Percentiles rank a stretch among this genome's conserved stretches.
phyloP scores from a whole-genome alignment of 2,113 vertebrate genomes.

The Condylura cristata region DNA sequence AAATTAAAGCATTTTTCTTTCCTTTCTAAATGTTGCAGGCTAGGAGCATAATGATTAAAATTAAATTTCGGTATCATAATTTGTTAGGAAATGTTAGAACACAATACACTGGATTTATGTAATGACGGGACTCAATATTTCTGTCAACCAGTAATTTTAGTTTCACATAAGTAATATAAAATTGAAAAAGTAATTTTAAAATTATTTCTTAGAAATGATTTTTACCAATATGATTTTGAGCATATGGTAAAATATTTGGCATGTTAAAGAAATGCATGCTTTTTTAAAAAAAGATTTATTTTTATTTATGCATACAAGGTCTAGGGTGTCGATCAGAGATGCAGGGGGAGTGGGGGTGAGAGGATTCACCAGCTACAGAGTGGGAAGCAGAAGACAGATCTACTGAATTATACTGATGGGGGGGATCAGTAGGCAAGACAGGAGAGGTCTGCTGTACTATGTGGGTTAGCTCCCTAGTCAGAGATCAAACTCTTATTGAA shows the following conservation, averaged over 20 bases:
- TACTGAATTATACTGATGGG: no score
- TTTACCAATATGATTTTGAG: background rate
- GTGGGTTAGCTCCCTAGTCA: no score
- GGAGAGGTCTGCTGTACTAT: no score
- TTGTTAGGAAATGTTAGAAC: background rate
- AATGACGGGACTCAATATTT: background rate
- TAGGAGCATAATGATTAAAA: slow-evolving; percentile 2
- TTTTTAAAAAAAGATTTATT: no score
- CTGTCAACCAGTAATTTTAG: background rate
- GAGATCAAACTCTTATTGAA: no score
- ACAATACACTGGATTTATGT: background rate
- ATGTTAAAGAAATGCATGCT: slow-evolving; percentile 2
- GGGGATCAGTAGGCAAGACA: no score
- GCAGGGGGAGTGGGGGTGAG: no score
- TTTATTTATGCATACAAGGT: background rate
- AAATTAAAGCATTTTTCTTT: slow-evolving; percentile 1
- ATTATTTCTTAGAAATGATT: background rate
- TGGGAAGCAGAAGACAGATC: no score
- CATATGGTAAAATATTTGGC: background rate
- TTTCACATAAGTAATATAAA: no score
- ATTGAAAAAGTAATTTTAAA: background rate
- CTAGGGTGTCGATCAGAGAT: no score
- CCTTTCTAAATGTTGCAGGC: background rate
- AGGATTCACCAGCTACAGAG: no score
- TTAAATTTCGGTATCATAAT: background rate